Base-by-base conservation (phyloP, 2,113 vertebrate species). In the Orycteropus afer region DNA sequence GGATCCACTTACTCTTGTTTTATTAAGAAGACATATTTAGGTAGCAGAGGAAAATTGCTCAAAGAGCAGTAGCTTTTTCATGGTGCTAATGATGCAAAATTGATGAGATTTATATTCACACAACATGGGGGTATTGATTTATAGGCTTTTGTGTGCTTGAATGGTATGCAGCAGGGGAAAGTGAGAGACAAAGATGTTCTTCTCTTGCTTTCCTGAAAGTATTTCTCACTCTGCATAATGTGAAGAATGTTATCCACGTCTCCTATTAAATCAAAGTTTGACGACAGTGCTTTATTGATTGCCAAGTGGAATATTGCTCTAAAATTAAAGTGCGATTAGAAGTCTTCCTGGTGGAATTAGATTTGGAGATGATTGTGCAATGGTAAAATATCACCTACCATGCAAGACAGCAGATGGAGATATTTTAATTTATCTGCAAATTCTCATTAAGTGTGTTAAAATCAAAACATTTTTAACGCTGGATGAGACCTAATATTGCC, bases 311-410 rank as follows among this genome's bases (percentile, higher is more conserved):
- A 0, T 97, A 98, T 34, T 97, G 94, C 95, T 95, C 95, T 92
- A 93, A 98, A 98, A 98, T 98, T 98, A 98, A 98, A 97, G 95
- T 95, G 87, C 61, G 95, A 98, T 98, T 98, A 97, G 95, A 92
- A 96, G 97, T 89, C 94, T 98, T 98, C 97, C 95, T 98, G 53
- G 0, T 80, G 86, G 97, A 98, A 98, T 98, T 98, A 97, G 95
- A 98, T 97, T 17, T 96, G 94, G 97, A 98, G 92, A 96, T 94
- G 96, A 87, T 78, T 97, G 95, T 95, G 93, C 96, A 93, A 97
- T 92, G 93, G 95, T 96, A 97, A 97, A 97, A 96, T 95, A 98
- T 97, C 90, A 95, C 91, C 96, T 95, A 80, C 91, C 91, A 90
- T 83, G 91, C 78, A 97, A 96, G 95, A 81, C 4, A 92, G 89